Conservation (phyloP, 2,888 invertebrate genomes). For the Hydraecia micacea region DNA sequence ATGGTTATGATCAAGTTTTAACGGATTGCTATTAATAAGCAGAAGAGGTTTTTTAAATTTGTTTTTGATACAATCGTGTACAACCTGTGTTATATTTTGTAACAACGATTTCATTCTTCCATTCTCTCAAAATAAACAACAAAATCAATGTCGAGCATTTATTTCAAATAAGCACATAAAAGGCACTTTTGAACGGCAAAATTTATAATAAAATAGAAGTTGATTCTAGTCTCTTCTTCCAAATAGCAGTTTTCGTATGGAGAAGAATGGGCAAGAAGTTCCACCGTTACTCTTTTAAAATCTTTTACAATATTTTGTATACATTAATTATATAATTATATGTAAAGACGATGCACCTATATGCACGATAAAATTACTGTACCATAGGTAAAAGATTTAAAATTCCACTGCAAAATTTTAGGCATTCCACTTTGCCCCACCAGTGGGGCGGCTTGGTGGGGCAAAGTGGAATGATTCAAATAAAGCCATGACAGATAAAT, state of each 20-base stretch:
- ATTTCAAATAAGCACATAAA: not conserved
- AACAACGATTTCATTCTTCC: too few relatives aligned
- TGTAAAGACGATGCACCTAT: too few relatives aligned
- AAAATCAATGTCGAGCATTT: not conserved
- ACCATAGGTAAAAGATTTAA: too few relatives aligned
- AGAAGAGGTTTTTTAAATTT: not conserved
- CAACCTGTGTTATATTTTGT: not conserved
- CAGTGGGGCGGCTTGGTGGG: too few relatives aligned
- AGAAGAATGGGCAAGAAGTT: not conserved
- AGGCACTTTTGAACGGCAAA: not conserved
- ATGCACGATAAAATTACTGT: too few relatives aligned
- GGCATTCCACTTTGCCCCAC: too few relatives aligned
- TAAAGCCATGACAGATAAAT: too few relatives aligned
- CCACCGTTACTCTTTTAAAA: not conserved
- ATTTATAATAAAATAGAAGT: not conserved
- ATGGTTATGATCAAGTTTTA: slow-evolving; percentile 48
- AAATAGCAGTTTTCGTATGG: not conserved
- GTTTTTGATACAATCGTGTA: not conserved
- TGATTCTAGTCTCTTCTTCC: not conserved
- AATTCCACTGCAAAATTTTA: too few relatives aligned
- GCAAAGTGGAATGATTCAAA: too few relatives aligned
- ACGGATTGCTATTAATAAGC: slow-evolving; percentile 39
- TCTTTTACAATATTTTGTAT: not conserved
- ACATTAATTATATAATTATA: not conserved
- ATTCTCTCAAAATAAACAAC: not conserved